These are phyloP conservation scores for Sebastes dallii DNA, from an alignment of 2,797 vertebrate species.

Conservation along the genomic window DNA sequence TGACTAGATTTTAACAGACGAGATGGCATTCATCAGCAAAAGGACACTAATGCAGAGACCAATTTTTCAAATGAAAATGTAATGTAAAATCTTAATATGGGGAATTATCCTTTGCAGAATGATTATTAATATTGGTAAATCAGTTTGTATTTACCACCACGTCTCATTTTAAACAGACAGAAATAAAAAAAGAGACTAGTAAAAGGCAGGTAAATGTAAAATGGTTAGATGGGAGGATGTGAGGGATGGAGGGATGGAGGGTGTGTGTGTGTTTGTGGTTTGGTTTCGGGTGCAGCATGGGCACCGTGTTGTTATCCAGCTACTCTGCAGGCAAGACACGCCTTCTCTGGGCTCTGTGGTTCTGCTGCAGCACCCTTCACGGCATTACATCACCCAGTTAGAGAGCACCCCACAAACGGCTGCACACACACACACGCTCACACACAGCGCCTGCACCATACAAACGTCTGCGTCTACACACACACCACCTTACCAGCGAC, in stretches of 20 bases:
- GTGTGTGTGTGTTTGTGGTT: background rate
- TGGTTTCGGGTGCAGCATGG: slow-evolving; percentile 45
- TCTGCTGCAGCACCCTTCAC: slow-evolving; percentile 75
- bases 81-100: background rate
- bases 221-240: background rate
- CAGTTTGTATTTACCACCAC: background rate
- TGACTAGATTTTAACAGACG: background rate
- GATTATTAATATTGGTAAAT: background rate
- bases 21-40: background rate
- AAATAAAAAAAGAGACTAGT: background rate
- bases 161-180: background rate
- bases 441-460: background rate
- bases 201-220: background rate
- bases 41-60: background rate
- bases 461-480: background rate
- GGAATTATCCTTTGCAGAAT: background rate
- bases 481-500: background rate
- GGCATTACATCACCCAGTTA: slow-evolving; percentile 75
- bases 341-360: slow-evolving; percentile 69
- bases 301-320: slow-evolving; percentile 51
- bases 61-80: background rate
- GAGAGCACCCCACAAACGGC: slow-evolving; percentile 51
- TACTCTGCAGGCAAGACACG: slow-evolving; percentile 72
- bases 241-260: background rate
- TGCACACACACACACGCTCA: background rate